Base-by-base conservation (phyloP, 2,113 vertebrate genomes). In the Amphiprion percula region DNA sequence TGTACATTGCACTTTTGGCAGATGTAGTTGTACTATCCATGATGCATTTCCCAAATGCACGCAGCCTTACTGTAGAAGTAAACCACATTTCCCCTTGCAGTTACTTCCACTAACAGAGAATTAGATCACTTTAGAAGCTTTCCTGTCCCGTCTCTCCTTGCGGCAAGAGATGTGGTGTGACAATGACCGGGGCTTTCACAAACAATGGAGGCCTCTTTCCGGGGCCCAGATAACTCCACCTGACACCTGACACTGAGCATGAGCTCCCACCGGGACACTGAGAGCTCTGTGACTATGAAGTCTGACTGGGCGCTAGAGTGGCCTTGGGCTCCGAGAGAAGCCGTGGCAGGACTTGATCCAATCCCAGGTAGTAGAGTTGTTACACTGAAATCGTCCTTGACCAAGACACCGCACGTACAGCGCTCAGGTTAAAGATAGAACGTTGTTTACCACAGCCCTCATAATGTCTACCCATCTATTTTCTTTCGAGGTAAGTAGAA, bases 221-320 rank as follows among this genome's bases (percentile, higher is more conserved):
- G 49, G 52, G 77, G 56, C 77, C 71, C 1, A 60, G 54, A 74
- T 92, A 92, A 95, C 88, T 84, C 67, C 70, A 85, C 84, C 90
- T 90, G 93, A 93, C 93, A 94, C 89, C 92, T 94, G 93, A 92
- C 92, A 93, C 75, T 55, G 84, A 82, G 87, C 87, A 90, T 90
- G 82, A 93, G 71, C 82, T 81, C 83, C 89, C 79, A 85, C 60
- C 16, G 82, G 78, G 81, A 88, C 80, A 87, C 68, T 72, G 85
- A 90, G 82, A 74, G 72, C 80, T 86, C 77, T 77, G 77, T 67
- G 73, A 70, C 52, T 76, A 70, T 70, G 74, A 84, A 84, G 70
- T 65, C 74, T 77, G 83, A 87, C 86, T 79, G 65, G 79, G 71
- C 21, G 10, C 46, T 47, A 63, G 44, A 71, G 69, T 78, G 83